Percentiles rank a stretch among this genome's conserved stretches.
Evolutionary conservation across 2,113 vertebrate species (phyloP).

Genomic region (Tretioscincus oriximinensis): DNA sequence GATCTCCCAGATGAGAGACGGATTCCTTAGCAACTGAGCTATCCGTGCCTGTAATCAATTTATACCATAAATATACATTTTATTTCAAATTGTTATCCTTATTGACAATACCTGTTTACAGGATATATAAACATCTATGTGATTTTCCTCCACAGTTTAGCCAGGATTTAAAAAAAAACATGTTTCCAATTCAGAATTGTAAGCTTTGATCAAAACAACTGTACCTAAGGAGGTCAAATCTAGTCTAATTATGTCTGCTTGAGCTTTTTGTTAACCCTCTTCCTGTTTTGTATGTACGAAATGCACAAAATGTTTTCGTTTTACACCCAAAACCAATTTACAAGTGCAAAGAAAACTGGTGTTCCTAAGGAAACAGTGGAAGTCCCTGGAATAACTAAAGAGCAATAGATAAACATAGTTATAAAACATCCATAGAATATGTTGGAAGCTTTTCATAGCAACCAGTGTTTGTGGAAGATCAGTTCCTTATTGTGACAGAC

Average conservation of each 20-base stretch:
- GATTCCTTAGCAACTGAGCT: no score
- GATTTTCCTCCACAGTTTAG: neutral
- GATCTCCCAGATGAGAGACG: no score
- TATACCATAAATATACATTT: no score
- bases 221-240: constrained; percentile 12
- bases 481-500: neutral
- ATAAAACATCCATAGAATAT: neutral
- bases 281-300: neutral
- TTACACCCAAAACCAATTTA: neutral
- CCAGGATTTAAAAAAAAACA: constrained; percentile 48
- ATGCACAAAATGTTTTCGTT: neutral
- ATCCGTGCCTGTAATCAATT: no score
- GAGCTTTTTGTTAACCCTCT: neutral
- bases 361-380: neutral
- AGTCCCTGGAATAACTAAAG: neutral
- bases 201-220: constrained; percentile 40
- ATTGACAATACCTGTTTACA: neutral
- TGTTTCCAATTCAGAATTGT: constrained; percentile 39
- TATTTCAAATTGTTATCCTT: neutral
- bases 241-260: neutral
- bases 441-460: neutral
- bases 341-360: neutral
- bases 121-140: neutral
- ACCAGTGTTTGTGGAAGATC: neutral
- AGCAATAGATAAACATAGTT: neutral